Percentiles rank a stretch among this genome's conserved stretches.
These are phyloP conservation scores for Tetrax tetrax DNA, from an alignment of 2,113 vertebrate genomes.

Conservation along the genomic window DNA sequence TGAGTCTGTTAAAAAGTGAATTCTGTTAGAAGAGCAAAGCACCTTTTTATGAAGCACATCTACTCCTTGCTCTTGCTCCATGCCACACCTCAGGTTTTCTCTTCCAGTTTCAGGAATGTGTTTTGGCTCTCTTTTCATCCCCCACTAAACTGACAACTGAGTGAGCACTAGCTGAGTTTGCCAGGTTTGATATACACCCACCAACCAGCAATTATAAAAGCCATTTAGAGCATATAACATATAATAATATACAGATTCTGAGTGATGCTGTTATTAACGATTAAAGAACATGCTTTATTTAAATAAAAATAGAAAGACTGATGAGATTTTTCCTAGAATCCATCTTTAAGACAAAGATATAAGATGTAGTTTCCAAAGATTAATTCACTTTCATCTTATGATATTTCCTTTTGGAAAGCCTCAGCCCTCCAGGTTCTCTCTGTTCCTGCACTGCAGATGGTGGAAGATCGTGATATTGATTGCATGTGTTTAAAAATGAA, in stretches of 20 bases:
- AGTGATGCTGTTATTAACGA: background rate
- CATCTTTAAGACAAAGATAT: background rate
- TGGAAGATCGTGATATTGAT: background rate
- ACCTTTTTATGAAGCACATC: background rate
- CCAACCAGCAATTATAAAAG: background rate
- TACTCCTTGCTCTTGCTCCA: background rate
- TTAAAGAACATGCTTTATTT: background rate
- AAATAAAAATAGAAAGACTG: background rate
- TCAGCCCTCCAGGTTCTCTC: background rate
- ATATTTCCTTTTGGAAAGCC: slow-evolving; percentile 38
- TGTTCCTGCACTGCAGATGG: slow-evolving; percentile 21
- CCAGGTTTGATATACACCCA: background rate
- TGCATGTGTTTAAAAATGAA: slow-evolving; percentile 15
- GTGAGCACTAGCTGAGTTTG: background rate
- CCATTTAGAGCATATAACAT: background rate
- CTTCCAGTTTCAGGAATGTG: background rate
- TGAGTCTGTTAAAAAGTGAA: background rate
- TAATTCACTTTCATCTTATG: background rate
- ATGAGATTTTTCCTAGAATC: background rate
- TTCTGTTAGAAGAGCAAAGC: background rate
- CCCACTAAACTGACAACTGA: background rate
- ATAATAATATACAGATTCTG: background rate
- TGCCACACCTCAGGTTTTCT: background rate
- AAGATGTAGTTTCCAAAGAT: background rate
- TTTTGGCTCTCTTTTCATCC: background rate